phyloP scores from a whole-genome alignment of 1,140 invertebrate species.

The Hermetia illucens region DNA sequence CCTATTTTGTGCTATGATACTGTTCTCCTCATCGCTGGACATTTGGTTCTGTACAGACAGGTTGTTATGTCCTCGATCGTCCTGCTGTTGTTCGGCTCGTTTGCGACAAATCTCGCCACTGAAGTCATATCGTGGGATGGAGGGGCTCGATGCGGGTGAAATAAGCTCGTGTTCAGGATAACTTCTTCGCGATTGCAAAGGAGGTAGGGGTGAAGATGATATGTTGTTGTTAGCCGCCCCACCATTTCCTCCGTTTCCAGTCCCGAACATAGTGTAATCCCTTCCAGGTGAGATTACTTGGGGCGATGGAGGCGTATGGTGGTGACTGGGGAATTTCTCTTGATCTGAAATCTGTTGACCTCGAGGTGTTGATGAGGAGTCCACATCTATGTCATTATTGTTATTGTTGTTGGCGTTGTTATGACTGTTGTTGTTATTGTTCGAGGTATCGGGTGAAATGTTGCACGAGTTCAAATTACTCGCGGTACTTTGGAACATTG shows the following conservation, averaged over 20 bases:
- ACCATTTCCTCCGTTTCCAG: slow-evolving; percentile 14
- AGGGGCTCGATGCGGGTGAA: slow-evolving; percentile 28
- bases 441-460: slow-evolving; percentile 23
- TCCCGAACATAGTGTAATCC: slow-evolving; percentile 23
- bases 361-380: slow-evolving; percentile 23
- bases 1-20: slow-evolving; percentile 30
- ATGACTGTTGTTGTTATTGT: slow-evolving; percentile 10
- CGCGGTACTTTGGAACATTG: slow-evolving; percentile 19
- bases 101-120: slow-evolving; percentile 28
- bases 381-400: slow-evolving; percentile 29
- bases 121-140: slow-evolving; percentile 29
- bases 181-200: slow-evolving; percentile 21
- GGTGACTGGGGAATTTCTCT: slow-evolving; percentile 24
- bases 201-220: slow-evolving; percentile 25
- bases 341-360: slow-evolving; percentile 21
- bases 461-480: slow-evolving; percentile 19
- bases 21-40: slow-evolving; percentile 30
- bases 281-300: slow-evolving; percentile 26
- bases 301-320: slow-evolving; percentile 26
- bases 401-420: slow-evolving; percentile 28
- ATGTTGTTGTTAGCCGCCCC: slow-evolving; percentile 18
- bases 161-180: slow-evolving; percentile 30
- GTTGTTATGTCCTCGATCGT: slow-evolving; percentile 17
- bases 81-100: slow-evolving; percentile 19
- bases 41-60: slow-evolving; percentile 24